Base-by-base conservation (phyloP, 1,140 invertebrate genomes). In the Apis laboriosa region DNA sequence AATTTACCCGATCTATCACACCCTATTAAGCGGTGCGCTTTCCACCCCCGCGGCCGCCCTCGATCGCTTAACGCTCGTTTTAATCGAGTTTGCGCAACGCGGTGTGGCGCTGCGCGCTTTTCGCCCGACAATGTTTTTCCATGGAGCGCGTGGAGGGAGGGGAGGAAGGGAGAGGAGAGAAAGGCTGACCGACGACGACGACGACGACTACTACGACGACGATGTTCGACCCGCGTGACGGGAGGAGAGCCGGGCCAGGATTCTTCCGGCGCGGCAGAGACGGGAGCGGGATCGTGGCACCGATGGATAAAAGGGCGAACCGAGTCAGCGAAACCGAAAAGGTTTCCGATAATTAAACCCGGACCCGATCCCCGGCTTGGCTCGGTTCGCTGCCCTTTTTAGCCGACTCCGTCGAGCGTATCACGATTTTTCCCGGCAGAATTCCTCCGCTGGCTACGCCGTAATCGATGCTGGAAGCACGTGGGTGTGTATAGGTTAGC, bases 1-100 rank as follows among this genome's bases (percentile, higher is more conserved):
- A 94, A 94, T 94, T 94, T 94, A 93, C 91, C 92, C 93, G 93
- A 94, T 94, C 93, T 94, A 94, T 94, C 93, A 94, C 93, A 94
- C 92, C 93, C 93, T 94, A 94, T 94, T 94, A 94, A 93, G 92
- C 91, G 93, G 91, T 92, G 90, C 92, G 90, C 92, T 93, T 92
- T 90, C 91, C 90, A 90, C 90, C 56, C 80, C 90, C 76, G 83
- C 78, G 83, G 86, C 85, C 83, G 90, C 89, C 34, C 34, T 91
- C 90, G 92, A 91, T 92, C 92, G 92, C 92, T 93, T 92, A 93
- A 92, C 92, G 91, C 91, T 92, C 91, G 89, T 93, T 93, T 93
- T 92, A 92, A 93, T 93, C 92, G 92, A 93, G 92, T 92, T 93
- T 92, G 88, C 91, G 87, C 89, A 88, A 88, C 90, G 34, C 7